Conservation (phyloP, 2,797 vertebrate genomes). For the Hafferia zeledoni region DNA sequence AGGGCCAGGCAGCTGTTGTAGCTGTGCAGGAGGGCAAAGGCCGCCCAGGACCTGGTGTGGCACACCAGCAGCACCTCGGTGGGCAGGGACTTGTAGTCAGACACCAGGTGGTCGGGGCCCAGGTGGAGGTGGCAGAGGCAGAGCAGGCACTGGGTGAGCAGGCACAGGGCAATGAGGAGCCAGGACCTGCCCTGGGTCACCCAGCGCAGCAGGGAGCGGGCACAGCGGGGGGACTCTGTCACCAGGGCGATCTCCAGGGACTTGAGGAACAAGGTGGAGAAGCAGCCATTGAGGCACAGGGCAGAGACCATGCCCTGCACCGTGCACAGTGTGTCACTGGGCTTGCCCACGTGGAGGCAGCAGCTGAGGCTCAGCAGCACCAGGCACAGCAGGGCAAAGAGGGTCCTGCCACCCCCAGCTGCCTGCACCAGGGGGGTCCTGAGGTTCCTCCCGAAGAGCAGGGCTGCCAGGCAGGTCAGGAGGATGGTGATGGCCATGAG, state of each 20-base stretch:
- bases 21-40: slow-evolving; percentile 79
- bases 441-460: slow-evolving; percentile 76
- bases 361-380: slow-evolving; percentile 76
- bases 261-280: slow-evolving; percentile 80
- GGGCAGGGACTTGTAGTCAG: background rate
- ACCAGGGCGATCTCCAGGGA: slow-evolving; percentile 70
- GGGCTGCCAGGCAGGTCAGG: slow-evolving; percentile 54
- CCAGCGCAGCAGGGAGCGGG: slow-evolving; percentile 48
- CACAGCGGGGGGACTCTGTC: slow-evolving; percentile 80
- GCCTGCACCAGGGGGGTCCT: slow-evolving; percentile 78
- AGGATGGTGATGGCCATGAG: slow-evolving; percentile 50
- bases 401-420: slow-evolving; percentile 76
- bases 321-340: slow-evolving; percentile 70
- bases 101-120: background rate
- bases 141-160: background rate
- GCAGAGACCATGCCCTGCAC: slow-evolving; percentile 74
- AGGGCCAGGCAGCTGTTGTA: slow-evolving; percentile 78
- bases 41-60: slow-evolving; percentile 68
- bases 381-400: slow-evolving; percentile 78
- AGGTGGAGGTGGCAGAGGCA: slow-evolving; percentile 25
- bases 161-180: background rate
- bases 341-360: slow-evolving; percentile 82
- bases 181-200: slow-evolving; percentile 48
- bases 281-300: slow-evolving; percentile 76
- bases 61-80: slow-evolving; percentile 71